These are phyloP conservation scores for Lymantria dispar DNA, from an alignment of 2,888 invertebrate species.

Conservation along the genomic window DNA sequence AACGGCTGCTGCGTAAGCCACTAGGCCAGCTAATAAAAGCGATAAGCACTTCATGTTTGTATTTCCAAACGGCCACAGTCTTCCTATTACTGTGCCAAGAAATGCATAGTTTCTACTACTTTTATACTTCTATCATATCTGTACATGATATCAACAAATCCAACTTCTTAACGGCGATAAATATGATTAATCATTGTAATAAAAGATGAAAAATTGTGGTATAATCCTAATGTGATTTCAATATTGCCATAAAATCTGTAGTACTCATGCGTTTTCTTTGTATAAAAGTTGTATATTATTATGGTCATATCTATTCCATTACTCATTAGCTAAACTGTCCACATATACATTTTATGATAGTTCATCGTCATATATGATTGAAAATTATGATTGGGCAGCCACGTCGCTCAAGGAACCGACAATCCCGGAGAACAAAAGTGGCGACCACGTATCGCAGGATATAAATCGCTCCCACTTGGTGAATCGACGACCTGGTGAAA, in stretches of 20 bases:
- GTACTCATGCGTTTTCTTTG: neutral
- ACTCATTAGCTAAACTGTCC: no score
- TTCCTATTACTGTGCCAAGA: neutral
- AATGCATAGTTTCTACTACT: neutral
- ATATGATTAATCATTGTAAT: neutral
- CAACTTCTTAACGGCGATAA: neutral
- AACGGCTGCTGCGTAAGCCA: slow-evolving; percentile 22
- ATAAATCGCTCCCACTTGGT: no score
- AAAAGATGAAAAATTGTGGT: neutral
- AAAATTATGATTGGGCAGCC: no score
- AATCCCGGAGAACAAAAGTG: no score
- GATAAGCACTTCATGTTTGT: neutral
- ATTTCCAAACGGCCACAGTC: neutral
- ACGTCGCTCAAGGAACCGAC: no score
- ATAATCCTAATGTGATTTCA: neutral
- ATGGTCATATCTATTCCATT: no score
- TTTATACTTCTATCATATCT: neutral
- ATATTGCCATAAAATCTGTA: neutral
- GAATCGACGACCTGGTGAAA: no score
- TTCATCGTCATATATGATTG: neutral
- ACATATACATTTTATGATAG: no score
- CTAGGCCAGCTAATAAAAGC: neutral
- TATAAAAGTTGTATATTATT: no score
- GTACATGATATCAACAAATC: neutral
- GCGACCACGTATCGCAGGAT: no score